Evolutionary conservation across 2,888 invertebrate genomes (phyloP).

Genomic region (Limnephilus rhombicus): DNA sequence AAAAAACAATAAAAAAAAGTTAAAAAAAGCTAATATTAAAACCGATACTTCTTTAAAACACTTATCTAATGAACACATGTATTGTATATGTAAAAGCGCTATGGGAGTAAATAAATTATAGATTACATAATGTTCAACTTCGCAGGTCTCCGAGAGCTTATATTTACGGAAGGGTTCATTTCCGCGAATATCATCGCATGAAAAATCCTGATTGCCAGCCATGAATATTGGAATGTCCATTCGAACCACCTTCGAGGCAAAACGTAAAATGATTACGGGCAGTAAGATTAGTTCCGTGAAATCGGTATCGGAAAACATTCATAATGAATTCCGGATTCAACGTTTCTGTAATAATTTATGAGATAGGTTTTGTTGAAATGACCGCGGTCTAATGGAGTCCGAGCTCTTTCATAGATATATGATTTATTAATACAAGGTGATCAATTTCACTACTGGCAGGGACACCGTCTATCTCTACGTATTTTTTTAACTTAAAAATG

Average conservation of each 20-base stretch:
- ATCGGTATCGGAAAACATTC: neutral
- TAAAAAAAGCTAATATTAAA: too few relatives aligned
- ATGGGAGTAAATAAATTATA: too few relatives aligned
- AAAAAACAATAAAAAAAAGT: too few relatives aligned
- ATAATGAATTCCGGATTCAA: constrained; percentile 8
- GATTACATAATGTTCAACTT: too few relatives aligned
- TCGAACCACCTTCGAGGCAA: neutral
- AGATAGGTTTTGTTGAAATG: neutral
- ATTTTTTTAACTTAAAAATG: neutral
- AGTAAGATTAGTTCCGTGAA: neutral
- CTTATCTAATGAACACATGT: too few relatives aligned
- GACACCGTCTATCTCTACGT: neutral
- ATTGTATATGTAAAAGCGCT: too few relatives aligned
- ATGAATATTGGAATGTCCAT: neutral
- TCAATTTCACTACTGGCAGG: neutral
- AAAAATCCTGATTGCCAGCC: neutral
- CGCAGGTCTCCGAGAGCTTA: too few relatives aligned
- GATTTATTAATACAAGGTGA: neutral
- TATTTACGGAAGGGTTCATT: neutral
- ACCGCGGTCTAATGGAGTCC: neutral
- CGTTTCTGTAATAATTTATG: constrained; percentile 22
- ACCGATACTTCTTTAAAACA: too few relatives aligned
- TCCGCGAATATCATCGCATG: neutral
- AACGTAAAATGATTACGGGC: neutral
- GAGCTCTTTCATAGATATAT: neutral